Percentiles rank a stretch among this genome's conserved stretches.
Conservation (phyloP, 2,888 invertebrate genomes). For the Metellina segmentata region DNA sequence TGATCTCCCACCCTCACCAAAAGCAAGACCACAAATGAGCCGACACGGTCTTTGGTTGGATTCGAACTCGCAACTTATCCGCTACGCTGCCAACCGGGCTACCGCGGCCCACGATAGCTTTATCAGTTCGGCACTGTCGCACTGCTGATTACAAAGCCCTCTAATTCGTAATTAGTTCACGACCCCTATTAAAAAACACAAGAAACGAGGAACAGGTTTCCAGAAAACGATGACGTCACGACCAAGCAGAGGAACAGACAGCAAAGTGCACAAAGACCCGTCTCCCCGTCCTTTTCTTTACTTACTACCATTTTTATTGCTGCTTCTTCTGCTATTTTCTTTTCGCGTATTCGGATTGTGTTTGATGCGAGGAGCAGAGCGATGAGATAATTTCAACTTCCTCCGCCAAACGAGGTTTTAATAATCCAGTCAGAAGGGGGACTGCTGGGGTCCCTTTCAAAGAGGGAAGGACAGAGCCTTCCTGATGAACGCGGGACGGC, state of each 20-base stretch:
- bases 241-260: slow-evolving; percentile 10
- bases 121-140: neutral
- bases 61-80: no score
- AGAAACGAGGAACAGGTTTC: slow-evolving; percentile 54
- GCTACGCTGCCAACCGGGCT: no score
- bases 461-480: neutral
- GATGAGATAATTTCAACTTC: slow-evolving; percentile 72
- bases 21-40: no score
- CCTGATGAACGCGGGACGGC: slow-evolving; percentile 29
- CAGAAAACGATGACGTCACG: slow-evolving; percentile 46
- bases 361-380: slow-evolving; percentile 33
- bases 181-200: slow-evolving; percentile 12
- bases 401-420: slow-evolving; percentile 75
- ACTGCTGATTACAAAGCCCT: neutral
- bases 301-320: slow-evolving; percentile 17
- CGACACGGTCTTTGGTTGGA: no score
- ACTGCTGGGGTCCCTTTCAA: neutral
- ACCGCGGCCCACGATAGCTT: no score
- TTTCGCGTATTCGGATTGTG: slow-evolving; percentile 37
- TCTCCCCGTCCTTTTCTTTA: neutral
- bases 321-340: slow-evolving; percentile 19
- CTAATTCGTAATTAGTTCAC: slow-evolving; percentile 22
- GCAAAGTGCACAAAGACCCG: slow-evolving; percentile 10
- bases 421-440: slow-evolving; percentile 61
- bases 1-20: no score